Base-by-base conservation (phyloP, 2,113 vertebrate genomes). In the Fregetta grallaria region DNA sequence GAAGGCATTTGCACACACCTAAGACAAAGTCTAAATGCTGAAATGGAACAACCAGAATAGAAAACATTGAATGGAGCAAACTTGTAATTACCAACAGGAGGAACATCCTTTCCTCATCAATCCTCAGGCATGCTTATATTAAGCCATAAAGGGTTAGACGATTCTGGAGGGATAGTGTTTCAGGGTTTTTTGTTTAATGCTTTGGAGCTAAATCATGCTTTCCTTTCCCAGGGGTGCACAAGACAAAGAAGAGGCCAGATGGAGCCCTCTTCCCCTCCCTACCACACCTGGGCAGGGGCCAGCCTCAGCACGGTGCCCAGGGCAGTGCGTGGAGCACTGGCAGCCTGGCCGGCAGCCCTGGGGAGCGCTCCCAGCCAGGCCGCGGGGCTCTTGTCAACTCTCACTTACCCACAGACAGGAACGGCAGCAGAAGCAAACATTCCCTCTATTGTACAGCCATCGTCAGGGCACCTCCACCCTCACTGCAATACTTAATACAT, bases 191-290 rank as follows among this genome's bases (percentile, higher is more conserved):
- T 79, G 66, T 72, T 94, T 79, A 87, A 78, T 82, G 86, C 70
- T 94, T 79, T 26, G 74, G 34, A 94, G 92, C 40, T 90, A 96
- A 94, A 95, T 82, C 76, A 72, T 27, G 70, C 91, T 89, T 82
- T 89, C 65, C 68, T 78, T 77, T 95, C 95, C 96, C 96, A 95
- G 32, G 92, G 89, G 94, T 66, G 70, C 86, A 75, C 22, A 40
- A 96, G 91, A 95, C 92, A 94, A 97, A 96, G 92, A 49, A 32
- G 58, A 95, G 62, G 77, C 73, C 94, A 96, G 88, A 96, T 94
- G 96, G 95, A 95, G 80, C 66, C 71, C 45, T 70, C 65, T 38
- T 71, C 66, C 91, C 83, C 83, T 93, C 94, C 75, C 86, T 62
- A 25, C 18, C 86, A 87, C 84, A 96, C 91, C 95, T 94, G 80